A percentile compares a stretch with the other conserved stretches of the same genome.
Evolutionary conservation across 2,888 invertebrate species (phyloP).

Genomic region (Tachina grossa): DNA sequence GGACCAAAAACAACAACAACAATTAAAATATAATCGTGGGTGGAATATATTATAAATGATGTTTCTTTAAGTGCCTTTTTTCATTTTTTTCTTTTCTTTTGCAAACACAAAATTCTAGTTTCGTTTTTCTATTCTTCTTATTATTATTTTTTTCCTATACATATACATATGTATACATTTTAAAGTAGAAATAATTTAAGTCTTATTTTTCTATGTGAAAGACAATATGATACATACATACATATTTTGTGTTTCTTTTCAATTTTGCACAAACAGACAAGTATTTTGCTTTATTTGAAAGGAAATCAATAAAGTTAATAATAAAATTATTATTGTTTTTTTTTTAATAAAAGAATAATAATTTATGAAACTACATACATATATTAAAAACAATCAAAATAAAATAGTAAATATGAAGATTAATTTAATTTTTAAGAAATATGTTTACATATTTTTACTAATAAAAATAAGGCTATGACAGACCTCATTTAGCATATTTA

Average conservation of each 20-base stretch:
- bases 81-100: constrained; percentile 31
- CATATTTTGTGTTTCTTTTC: not conserved
- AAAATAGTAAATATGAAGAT: not conserved
- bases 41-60: constrained; percentile 77
- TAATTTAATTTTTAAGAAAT: not conserved
- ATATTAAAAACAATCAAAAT: constrained; percentile 1
- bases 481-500: not conserved
- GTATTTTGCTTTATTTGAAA: constrained; percentile 7
- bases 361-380: constrained; percentile 8
- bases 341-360: not conserved
- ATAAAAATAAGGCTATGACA: not conserved
- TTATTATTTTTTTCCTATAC: not conserved
- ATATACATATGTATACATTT: constrained; percentile 16
- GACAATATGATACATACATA: constrained; percentile 1
- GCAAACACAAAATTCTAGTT: constrained; percentile 29
- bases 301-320: constrained; percentile 60
- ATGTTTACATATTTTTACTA: not conserved
- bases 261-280: constrained; percentile 34
- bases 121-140: not conserved
- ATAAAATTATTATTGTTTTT: constrained; percentile 18
- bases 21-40: constrained; percentile 74
- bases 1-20: constrained; percentile 15
- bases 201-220: constrained; percentile 20
- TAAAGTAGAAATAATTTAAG: constrained; percentile 30
- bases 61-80: constrained; percentile 44